Evolutionary conservation across 2,797 vertebrate genomes (phyloP), one percentile per base, ranked within the genome.

Genomic region (Eulemur rubriventer): DNA sequence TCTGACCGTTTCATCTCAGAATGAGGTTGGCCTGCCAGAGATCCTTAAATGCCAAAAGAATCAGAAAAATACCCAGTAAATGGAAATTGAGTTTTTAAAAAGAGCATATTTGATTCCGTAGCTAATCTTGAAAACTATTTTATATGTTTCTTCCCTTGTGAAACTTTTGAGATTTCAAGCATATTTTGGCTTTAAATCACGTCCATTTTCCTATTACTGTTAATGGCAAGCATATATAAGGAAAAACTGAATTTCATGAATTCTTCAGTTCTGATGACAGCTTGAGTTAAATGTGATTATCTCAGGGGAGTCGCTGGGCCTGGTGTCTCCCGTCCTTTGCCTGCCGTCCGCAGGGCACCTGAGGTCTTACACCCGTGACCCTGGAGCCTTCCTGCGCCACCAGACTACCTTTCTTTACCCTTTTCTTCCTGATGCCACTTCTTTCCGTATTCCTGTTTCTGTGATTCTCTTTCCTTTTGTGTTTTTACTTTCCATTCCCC

Each of bases 111-210:
- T 95, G 80, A 82, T 95, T 89, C 61, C 38, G 93, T 81, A 96
- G 75, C 48, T 87, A 57, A 86, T 96, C 70, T 87, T 95, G 79
- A 93, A 97, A 89, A 84, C 33, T 35, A 67, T 59, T 88, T 96
- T 84, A 22, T 76, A 9, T 82, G 38, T 89, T 80, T 78, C 69
- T 96, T 92, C 80, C 80, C 87, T 80, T 91, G 95, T 96, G 93
- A 96, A 96, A 96, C 69, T 89, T 93, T 17, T 11, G 11, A 88
- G 92, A 67, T 92, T 97, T 95, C 63, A 81, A 80, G 76, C 67
- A 59, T 69, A 95, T 94, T 97, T 97, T 87, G 83, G 76, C 83
- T 93, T 95, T 85, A 89, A 69, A 73, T 90, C 75, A 55, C 91
- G 82, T 89, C 65, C 14, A 1, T 86, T 91, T 83, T 94, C 72